Conservation (phyloP, 2,797 vertebrate species). For the Peromyscus melanophrys region DNA sequence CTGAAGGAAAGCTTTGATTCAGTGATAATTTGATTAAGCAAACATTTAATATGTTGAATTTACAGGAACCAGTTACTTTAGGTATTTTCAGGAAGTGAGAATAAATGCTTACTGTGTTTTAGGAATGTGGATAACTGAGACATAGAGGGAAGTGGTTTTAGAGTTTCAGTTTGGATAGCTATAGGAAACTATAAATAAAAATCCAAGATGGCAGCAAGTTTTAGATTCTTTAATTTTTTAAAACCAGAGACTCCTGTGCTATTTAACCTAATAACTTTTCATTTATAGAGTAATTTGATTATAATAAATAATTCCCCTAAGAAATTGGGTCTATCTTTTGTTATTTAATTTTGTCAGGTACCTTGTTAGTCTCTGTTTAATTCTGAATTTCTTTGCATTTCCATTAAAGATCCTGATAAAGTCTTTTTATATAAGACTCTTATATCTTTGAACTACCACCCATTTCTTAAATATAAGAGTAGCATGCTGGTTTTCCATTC, state of each 20-base stretch:
- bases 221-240: conserved; percentile 27
- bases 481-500: not conserved
- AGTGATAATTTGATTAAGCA: conserved; percentile 49
- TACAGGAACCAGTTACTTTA: not conserved
- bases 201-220: not conserved
- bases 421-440: not conserved
- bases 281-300: conserved; percentile 16
- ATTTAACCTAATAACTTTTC: conserved; percentile 20
- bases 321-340: conserved; percentile 34
- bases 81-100: conserved; percentile 28
- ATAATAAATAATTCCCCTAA: not conserved
- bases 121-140: conserved; percentile 13
- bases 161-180: not conserved
- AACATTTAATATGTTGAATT: conserved; percentile 3
- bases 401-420: not conserved
- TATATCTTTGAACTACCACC: not conserved
- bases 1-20: not conserved
- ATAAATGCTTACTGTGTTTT: conserved; percentile 4
- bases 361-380: not conserved
- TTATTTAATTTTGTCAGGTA: conserved; percentile 46
- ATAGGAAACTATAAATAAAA: conserved; percentile 32
- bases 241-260: not conserved
- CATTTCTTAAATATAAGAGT: not conserved
- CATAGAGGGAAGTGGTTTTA: not conserved
- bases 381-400: conserved; percentile 46